phyloP scores from a whole-genome alignment of 2,113 vertebrate genomes.

The Petromus typicus region DNA sequence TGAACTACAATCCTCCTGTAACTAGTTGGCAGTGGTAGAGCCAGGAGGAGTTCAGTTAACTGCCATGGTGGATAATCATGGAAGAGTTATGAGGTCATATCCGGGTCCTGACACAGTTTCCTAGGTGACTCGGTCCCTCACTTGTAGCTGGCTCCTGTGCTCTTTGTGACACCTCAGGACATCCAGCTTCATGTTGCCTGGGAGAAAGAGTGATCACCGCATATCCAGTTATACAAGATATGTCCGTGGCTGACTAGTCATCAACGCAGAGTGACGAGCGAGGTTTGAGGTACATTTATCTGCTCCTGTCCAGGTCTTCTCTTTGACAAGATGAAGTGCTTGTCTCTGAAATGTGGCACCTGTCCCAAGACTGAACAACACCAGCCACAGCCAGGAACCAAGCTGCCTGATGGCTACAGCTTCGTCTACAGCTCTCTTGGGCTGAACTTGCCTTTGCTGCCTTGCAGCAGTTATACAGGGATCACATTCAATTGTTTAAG shows the following conservation, averaged over 20 bases:
- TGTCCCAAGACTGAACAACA: background rate
- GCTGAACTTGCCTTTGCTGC: background rate
- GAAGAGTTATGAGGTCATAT: background rate
- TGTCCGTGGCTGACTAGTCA: background rate
- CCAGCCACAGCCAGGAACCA: background rate
- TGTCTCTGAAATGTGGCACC: background rate
- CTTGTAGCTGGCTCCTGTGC: background rate
- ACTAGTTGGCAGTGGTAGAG: no score
- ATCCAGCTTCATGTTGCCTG: background rate
- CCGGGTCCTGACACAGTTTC: background rate
- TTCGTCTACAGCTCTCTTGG: background rate
- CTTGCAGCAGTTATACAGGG: background rate
- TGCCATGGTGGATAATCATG: no score
- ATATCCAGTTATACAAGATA: no score
- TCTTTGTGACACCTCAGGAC: background rate
- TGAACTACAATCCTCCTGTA: no score
- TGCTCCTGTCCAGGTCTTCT: background rate
- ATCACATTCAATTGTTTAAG: background rate
- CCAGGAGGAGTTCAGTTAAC: no score
- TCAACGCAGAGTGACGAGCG: accelerated
- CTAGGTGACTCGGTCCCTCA: background rate
- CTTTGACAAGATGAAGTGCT: background rate
- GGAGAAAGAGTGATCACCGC: background rate
- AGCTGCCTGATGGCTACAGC: accelerated
- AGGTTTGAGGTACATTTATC: background rate